Evolutionary conservation across 2,797 vertebrate species (phyloP).

Genomic region (Brachyalestes nurse): DNA sequence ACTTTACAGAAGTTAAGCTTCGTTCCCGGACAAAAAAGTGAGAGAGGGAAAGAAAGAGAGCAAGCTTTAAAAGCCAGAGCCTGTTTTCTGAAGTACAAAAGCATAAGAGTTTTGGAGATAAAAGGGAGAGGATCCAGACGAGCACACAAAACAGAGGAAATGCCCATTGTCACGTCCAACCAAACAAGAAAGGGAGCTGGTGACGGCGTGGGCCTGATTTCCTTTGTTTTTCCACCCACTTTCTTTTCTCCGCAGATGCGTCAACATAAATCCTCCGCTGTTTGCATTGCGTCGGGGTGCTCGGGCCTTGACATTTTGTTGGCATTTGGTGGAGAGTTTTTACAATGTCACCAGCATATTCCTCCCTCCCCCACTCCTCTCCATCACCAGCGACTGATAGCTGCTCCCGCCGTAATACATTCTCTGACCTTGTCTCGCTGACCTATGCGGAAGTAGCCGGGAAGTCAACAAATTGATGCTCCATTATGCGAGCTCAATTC

Average conservation of each 20-base stretch:
- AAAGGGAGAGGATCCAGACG: slow-evolving; percentile 22
- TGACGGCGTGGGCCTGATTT: slow-evolving; percentile 28
- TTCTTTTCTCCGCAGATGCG: slow-evolving; percentile 17
- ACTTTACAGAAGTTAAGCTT: neutral
- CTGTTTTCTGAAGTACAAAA: slow-evolving; percentile 15
- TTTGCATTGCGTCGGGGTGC: slow-evolving; percentile 35
- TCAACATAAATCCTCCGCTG: slow-evolving; percentile 43
- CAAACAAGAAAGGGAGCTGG: slow-evolving; percentile 25
- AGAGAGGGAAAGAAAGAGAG: too few species aligned
- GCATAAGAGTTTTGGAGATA: slow-evolving; percentile 16
- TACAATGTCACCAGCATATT: slow-evolving; percentile 23
- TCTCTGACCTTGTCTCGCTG: slow-evolving; percentile 50
- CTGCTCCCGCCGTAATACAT: slow-evolving; percentile 41
- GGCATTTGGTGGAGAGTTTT: slow-evolving; percentile 46
- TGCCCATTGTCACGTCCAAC: slow-evolving; percentile 36
- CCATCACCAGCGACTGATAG: slow-evolving; percentile 36
- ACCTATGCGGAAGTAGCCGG: slow-evolving; percentile 24
- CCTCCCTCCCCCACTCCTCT: slow-evolving; percentile 18
- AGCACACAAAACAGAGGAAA: slow-evolving; percentile 12
- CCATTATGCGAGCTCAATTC: slow-evolving; percentile 54
- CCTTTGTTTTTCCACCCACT: slow-evolving; percentile 29
- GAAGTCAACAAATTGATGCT: slow-evolving; percentile 51
- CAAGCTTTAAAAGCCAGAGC: neutral
- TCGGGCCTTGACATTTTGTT: slow-evolving; percentile 44
- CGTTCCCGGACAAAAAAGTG: neutral